phyloP scores from a whole-genome alignment of 30 jellyfish, hydroid and myxozoan genomes.

The Aurelia sp. region DNA sequence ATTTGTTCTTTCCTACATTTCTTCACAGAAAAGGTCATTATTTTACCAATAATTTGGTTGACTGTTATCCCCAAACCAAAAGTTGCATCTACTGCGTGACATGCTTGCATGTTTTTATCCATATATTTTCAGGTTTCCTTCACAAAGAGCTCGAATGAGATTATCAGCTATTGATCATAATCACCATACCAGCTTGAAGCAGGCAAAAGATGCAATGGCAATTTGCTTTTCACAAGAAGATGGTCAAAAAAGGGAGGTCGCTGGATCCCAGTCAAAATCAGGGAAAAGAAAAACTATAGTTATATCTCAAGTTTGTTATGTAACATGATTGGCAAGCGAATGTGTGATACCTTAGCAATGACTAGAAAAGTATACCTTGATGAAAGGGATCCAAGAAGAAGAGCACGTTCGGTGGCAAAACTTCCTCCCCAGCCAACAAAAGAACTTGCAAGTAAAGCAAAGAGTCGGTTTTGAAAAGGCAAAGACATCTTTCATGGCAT shows the following conservation, averaged over 20 bases:
- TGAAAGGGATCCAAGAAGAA: not conserved
- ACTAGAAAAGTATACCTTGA: not conserved
- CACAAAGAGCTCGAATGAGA: no score
- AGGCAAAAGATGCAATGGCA: no score
- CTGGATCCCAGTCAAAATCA: slow-evolving; percentile 1
- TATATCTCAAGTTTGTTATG: not conserved
- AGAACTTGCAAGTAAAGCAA: not conserved
- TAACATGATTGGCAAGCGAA: not conserved
- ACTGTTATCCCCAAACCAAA: no score
- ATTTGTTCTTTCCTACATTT: no score
- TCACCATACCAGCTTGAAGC: no score
- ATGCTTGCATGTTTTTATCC: no score
- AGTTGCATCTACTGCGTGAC: no score
- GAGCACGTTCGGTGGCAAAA: not conserved
- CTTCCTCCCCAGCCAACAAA: slow-evolving; percentile 19
- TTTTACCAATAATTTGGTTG: no score
- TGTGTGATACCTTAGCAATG: not conserved
- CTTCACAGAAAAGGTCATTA: no score
- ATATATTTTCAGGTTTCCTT: not conserved
- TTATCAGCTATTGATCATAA: no score
- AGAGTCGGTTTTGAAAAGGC: not conserved
- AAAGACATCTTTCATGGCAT: not conserved
- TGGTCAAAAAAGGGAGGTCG: slow-evolving; percentile 1
- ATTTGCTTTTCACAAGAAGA: not conserved
- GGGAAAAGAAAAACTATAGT: no score